Evolutionary conservation across 2,113 vertebrate species (phyloP), one percentile per base, ranked within the genome.

Genomic region (Alosa alosa): DNA sequence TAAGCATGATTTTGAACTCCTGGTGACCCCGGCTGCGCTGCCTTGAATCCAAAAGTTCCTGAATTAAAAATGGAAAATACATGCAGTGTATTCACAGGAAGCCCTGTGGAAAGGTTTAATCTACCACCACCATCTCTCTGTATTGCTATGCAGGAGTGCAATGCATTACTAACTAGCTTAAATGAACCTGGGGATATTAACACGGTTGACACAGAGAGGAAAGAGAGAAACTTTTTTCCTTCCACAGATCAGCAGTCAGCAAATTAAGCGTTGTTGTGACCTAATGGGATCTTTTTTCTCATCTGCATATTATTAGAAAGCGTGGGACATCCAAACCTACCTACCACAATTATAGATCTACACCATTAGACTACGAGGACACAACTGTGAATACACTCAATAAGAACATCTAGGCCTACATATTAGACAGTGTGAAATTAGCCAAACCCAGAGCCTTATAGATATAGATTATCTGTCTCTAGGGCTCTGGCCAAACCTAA

Each of bases 111-210:
- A 72, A 72, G 8, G 64, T 17, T 78, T 78, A 0, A 39, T 78
- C 72, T 78, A 78, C 31, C 15, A 39, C 72, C 1, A 78, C 4
- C 11, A 39, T 78, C 25, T 68, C 64, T 68, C 31, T 78, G 15
- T 4, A 39, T 39, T 78, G 3, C 25, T 39, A 78, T 39, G 72
- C 31, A 78, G 11, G 36, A 36, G 72, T 39, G 31, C 39, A 78
- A 49, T 75, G 57, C 86, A 89, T 87, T 82, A 86, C 83, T 10
- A 87, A 82, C 64, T 39, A 46, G 18, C 72, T 13, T 39, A 78
- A 78, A 78, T 78, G 36, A 83, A 72, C 82, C 72, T 11, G 9
- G 22, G 44, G 81, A 82, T 60, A 49, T 88, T 85, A 46, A 83
- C 46, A 85, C 83, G 22, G 44, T 83, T 84, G 41, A 22, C 82